Evolutionary conservation across 2,888 invertebrate genomes (phyloP), one percentile per base, ranked within the genome.

Genomic region (Strigamia crassipes): DNA sequence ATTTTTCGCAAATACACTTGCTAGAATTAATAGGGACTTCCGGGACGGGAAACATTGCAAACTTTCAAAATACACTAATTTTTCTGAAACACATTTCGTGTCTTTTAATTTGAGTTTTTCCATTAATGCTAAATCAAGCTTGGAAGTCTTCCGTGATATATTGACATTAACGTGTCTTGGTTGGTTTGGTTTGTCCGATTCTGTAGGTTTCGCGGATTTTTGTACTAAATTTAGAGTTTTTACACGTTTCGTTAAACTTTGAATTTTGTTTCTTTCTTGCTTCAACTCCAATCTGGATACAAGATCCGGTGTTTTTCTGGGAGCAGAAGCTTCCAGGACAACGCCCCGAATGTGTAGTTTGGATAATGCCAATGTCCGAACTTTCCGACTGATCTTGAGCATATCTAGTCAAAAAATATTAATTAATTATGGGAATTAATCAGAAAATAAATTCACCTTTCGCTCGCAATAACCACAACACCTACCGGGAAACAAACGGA

Each of bases 1-100:
- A 1, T 78, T 41, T 78, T 18, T 31, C 4, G 38, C 41, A 13
- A 78, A 78, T 27, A 10, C 41, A 78, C 78, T 78, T 41, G 78
- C 78, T 31, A 41, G 5, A 1, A 78, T 31, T 78, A 38, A 15
- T 1, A 78, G 78, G 12, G 15, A 8, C 23, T 78, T 78, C 1
- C 78, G 34, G 12, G 38, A 38, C 6, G 78, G 78, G n/a, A 38
- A 78, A 31, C 12, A 23, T 38, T 78, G n/a, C 18, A 78, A 78
- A 78, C 34, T 61, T 61, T 61, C 61, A 61, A 61, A 61, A 61
- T 61, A 61, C 13, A 61, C 6, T 21, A 61, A 61, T 61, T 18
- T 61, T 18, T 61, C 61, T 61, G 10, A 1, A 61, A 61, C 6
- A n/a, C 18, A 8, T 10, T 4, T 23, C 0, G 23, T n/a, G 23